These are phyloP conservation scores for Mesopsocus fuscifrons DNA, from an alignment of 2,888 invertebrate species.

Conservation along the genomic window DNA sequence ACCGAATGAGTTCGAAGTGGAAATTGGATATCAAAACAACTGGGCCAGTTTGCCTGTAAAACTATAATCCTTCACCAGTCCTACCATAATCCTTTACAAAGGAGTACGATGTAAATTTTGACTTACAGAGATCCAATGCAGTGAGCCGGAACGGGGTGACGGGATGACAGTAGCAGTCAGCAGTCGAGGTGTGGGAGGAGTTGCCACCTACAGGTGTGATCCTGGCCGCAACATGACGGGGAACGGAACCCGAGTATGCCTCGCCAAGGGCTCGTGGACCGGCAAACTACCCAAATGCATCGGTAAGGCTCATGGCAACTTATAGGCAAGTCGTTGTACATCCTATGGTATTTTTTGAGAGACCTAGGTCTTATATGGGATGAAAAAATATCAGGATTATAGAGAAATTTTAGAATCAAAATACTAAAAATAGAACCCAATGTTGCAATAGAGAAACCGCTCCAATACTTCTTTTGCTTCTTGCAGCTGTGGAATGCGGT, in stretches of 20 bases:
- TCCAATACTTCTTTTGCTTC: too few relatives aligned
- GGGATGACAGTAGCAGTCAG: constrained; percentile 32
- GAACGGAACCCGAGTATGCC: constrained; percentile 56
- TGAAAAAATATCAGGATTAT: too few relatives aligned
- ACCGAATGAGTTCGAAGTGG: too few relatives aligned
- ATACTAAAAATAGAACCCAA: too few relatives aligned
- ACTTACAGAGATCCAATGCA: constrained; percentile 60
- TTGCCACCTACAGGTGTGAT: constrained; percentile 65
- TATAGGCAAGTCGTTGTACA: too few relatives aligned
- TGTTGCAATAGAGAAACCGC: too few relatives aligned
- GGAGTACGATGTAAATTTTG: too few relatives aligned
- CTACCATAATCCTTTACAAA: too few relatives aligned
- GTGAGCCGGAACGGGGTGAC: constrained; percentile 41
- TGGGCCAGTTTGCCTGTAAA: too few relatives aligned
- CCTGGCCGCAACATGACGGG: constrained; percentile 62
- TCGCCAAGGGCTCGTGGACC: constrained; percentile 62
- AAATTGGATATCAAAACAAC: too few relatives aligned
- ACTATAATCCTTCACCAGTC: too few relatives aligned
- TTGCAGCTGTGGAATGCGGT: constrained; percentile 65
- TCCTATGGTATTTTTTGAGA: neutral
- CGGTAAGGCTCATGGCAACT: constrained; percentile 35
- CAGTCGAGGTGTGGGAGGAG: constrained; percentile 55
- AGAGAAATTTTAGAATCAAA: too few relatives aligned
- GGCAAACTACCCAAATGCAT: constrained; percentile 59
- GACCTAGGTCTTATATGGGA: constrained; percentile 8